Base-by-base conservation (phyloP, 2,797 vertebrate species). In the Bucorvus abyssinicus region DNA sequence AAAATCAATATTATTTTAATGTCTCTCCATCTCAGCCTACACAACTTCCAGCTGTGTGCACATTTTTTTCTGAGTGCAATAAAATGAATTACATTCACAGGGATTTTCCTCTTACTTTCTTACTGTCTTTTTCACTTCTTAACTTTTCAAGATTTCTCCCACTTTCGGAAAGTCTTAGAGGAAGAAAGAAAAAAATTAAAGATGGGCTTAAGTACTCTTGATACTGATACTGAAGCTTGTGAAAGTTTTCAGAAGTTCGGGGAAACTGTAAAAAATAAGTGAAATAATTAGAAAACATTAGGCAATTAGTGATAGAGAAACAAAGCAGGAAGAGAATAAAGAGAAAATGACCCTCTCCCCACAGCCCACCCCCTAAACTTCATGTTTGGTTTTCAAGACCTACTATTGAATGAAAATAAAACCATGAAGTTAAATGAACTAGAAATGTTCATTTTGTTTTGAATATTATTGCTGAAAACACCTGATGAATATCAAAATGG, bases 1-100 rank as follows among this genome's bases (percentile, higher is more conserved):
- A 40, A 94, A 94, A 91, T 63, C 49, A 80, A 9, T 77, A 56
- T 56, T 53, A 44, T 84, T 87, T 67, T 63, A 30, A 56, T 78
- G 83, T 78, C 6, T 83, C 12, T 56, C 13, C 3, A 16, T 44
- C 53, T 75, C 30, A 75, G 27, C 45, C 70, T 63, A 44, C 3
- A 24, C 20, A 87, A 20, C 4, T 74, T 29, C 44, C 27, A 83
- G 21, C 5, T 29, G 7, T 1, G 1, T 36, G 5, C 8, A 63
- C 3, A 3, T 59, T 65, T 85, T 70, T 89, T 85, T 84, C 4
- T 19, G 12, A 56, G 18, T 71, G 38, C 8, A 61, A 84, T 70
- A 70, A 87, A 77, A 76, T 55, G 0, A 52, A 53, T 88, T 74
- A 7, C 5, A 81, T 56, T 65, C 52, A 64, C 34, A 67, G 3